Evolutionary conservation across 92 coral and sea anemone species (phyloP), one percentile per base, ranked within the genome.

Genomic region (Palythoa grandiflora): DNA sequence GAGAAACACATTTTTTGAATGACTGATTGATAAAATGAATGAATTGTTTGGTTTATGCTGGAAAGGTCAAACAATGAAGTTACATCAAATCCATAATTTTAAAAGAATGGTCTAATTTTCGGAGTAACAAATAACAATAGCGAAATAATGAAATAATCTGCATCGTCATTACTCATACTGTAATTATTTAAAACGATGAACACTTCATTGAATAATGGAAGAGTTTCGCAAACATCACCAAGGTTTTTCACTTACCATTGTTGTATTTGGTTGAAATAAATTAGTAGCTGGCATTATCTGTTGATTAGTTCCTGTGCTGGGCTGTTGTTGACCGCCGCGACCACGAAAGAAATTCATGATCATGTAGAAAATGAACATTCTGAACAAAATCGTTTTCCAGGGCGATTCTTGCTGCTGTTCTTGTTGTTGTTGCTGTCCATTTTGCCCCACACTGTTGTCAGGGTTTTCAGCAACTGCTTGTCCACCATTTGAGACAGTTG

Each of bases 351-450:
- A 89, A 77, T 94, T 93, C 87, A 98, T 88, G 17, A 97, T 93
- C 83, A 97, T 73, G 94, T 96, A 97, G 76, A 97, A 94, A 60
- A 97, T 89, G 74, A 97, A 97, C 88, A 97, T 94, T 19, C 95
- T 90, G 61, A 96, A 92, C 8, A 97, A 88, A 80, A 97, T 85
- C 38, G 97, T 90, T 85, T 97, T 97, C 99, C 99, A 97, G 78
- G 93, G 94, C 9, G 99, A 91, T 35, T 96, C 95, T 66, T 97
- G 99, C 28, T 94, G 95, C 71, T 90, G 98, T 55, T 92, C 96
- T 55, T 93, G 94, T 48, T 92, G 96, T 53, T 84, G 90, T 61
- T 83, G 92, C 20, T 86, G 91, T 44, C 80, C 93, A 2, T 92
- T 88, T 16, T 89, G 93, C 14, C 47, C 88, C 60, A 73, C 77